Evolutionary conservation across 2,113 vertebrate genomes (phyloP), one percentile per base, ranked within the genome.

Genomic region (Solea senegalensis): DNA sequence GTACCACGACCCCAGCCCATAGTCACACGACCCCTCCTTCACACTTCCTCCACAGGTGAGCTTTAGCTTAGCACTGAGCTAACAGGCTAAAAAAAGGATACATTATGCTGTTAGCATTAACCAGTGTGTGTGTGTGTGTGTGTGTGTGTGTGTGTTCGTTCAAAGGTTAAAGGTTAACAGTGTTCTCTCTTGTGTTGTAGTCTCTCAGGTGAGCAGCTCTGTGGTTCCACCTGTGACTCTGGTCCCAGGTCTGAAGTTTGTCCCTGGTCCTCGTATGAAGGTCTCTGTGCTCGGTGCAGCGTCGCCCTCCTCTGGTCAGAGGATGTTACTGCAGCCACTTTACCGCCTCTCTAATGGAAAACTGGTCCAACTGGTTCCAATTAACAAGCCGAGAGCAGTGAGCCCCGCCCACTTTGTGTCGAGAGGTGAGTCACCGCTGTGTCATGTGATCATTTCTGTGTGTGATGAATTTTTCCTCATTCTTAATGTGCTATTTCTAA

Each of bases 351-450:
- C 76, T 0, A 81, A 90, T 0, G 89, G 89, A 0, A 81, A 71
- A 12, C 67, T 92, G 52, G 93, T 98, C 21, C 97, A 95, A 45
- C 93, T 99, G 62, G 92, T 99, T n/a, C 95, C 96, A 15, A 78
- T 99, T 50, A 95, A 91, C 61, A 94, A 96, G 63, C 64, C 96
- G 57, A 94, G 84, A 70, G 14, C 93, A 3, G 58, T 85, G 9
- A 90, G 87, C 50, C 72, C 91, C 8, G 94, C 11, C 1, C 64
- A 74, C 14, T 57, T 93, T 21, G 74, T 93, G 52, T 93, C 92
- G 63, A 93, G 88, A 89, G 93, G 96, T 97, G 40, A 69, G 75
- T 50, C 15, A 14, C 14, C 49, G 16, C 44, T 34, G 34, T 34
- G 34, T 34, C 34, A 34, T 6, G 5, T 34, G 34, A 34, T 34